phyloP scores from a whole-genome alignment of 2,797 vertebrate genomes.

The Mionectes olivaceus region DNA sequence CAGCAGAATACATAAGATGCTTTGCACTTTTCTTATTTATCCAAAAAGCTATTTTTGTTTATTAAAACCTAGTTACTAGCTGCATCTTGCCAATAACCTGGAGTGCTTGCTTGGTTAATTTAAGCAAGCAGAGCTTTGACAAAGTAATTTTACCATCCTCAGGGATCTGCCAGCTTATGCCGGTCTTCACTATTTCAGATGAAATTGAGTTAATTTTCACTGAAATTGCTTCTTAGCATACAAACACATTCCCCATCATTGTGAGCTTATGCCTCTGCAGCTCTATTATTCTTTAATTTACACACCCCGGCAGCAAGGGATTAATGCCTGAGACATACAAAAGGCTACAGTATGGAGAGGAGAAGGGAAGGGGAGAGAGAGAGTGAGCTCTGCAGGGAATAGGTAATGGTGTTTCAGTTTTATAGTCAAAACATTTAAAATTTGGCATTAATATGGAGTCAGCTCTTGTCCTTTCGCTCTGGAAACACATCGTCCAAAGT shows the following conservation, averaged over 20 bases:
- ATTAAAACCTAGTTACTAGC: slow-evolving; percentile 81
- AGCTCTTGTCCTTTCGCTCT: slow-evolving; percentile 36
- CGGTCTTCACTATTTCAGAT: slow-evolving; percentile 81
- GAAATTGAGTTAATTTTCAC: slow-evolving; percentile 87
- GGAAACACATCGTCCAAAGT: background rate
- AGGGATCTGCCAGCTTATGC: slow-evolving; percentile 82
- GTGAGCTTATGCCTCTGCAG: slow-evolving; percentile 79
- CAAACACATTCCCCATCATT: slow-evolving; percentile 84
- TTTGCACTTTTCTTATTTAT: slow-evolving; percentile 75
- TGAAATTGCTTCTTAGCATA: slow-evolving; percentile 87
- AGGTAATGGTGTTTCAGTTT: slow-evolving; percentile 67
- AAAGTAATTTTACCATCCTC: slow-evolving; percentile 84
- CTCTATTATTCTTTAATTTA: slow-evolving; percentile 85
- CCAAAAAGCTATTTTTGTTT: slow-evolving; percentile 80
- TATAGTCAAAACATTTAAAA: slow-evolving; percentile 72
- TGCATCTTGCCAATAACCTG: slow-evolving; percentile 78
- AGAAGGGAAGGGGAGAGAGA: background rate
- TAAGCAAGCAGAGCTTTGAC: slow-evolving; percentile 82
- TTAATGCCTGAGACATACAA: slow-evolving; percentile 74
- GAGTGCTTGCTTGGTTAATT: slow-evolving; percentile 83
- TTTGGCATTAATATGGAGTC: slow-evolving; percentile 47
- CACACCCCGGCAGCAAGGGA: slow-evolving; percentile 71
- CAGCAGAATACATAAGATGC: slow-evolving; percentile 43
- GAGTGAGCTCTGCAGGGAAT: slow-evolving; percentile 44
- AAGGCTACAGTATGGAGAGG: slow-evolving; percentile 58